A percentile compares a stretch with the other conserved stretches of the same genome.
These are phyloP conservation scores for Tursiops truncatus DNA, from an alignment of 2,113 vertebrate species.

Conservation along the genomic window DNA sequence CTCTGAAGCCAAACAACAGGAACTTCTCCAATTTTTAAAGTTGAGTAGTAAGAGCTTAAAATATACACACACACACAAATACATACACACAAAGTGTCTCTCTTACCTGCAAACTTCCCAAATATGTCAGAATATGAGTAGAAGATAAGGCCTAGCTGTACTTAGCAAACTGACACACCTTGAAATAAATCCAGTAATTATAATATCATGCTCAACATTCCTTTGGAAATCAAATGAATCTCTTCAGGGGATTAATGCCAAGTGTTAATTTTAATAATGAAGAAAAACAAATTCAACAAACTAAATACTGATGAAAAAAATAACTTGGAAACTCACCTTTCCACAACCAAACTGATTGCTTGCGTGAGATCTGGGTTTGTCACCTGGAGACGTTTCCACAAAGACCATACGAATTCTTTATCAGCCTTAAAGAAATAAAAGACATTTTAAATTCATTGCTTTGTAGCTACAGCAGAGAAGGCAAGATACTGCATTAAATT, in stretches of 20 bases:
- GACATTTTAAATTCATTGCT: conserved; percentile 39
- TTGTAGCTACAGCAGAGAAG: not conserved
- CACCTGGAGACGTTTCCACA: conserved; percentile 94
- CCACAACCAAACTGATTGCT: conserved; percentile 90
- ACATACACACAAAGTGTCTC: not conserved
- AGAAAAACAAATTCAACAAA: conserved; percentile 27
- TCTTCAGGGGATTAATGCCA: not conserved
- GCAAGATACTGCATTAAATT: not conserved
- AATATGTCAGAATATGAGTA: conserved; percentile 21
- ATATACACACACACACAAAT: not conserved
- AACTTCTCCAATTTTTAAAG: conserved; percentile 1
- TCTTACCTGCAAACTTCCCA: not conserved
- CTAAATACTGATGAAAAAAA: conserved; percentile 28
- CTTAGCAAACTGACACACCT: not conserved
- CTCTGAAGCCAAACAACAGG: conserved; percentile 1
- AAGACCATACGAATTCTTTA: conserved; percentile 97
- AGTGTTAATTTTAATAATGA: conserved; percentile 40
- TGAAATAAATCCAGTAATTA: conserved; percentile 34
- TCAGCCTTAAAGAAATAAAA: conserved; percentile 88
- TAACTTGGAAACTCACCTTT: conserved; percentile 89
- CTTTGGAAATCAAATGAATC: conserved; percentile 33
- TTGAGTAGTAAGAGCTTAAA: not conserved
- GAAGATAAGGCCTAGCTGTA: not conserved
- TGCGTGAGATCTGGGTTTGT: conserved; percentile 93
- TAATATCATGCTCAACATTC: not conserved